Evolutionary conservation across 2,888 invertebrate genomes (phyloP).

Genomic region (Acanthosoma haemorrhoidale): DNA sequence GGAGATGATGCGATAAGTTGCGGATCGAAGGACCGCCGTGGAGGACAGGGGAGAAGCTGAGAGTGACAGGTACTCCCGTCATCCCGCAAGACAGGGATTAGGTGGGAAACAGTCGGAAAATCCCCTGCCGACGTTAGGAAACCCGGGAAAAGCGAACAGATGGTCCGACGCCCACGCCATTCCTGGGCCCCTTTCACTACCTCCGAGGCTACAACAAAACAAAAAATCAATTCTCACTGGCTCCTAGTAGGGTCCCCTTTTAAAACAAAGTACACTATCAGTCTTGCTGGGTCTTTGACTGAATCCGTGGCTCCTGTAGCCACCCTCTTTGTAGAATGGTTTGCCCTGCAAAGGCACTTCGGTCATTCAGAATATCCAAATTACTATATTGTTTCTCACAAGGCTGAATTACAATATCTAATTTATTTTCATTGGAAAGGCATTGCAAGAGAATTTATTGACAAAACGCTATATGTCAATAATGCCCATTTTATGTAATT

Average conservation of each 20-base stretch:
- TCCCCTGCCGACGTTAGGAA: not conserved
- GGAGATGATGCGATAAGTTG: not conserved
- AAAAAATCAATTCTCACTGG: not conserved
- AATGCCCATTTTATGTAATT: no score
- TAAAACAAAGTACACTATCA: no score
- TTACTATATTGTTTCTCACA: no score
- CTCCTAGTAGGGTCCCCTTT: not conserved
- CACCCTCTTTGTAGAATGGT: no score
- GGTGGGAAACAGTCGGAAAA: not conserved
- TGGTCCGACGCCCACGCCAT: constrained; percentile 20
- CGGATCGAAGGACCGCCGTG: not conserved
- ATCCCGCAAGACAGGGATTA: not conserved
- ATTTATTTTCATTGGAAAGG: no score
- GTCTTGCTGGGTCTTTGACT: no score
- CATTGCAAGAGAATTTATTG: no score
- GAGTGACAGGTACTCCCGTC: not conserved
- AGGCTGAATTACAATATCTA: no score
- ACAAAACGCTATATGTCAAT: no score
- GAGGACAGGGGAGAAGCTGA: not conserved
- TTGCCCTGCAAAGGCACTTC: no score
- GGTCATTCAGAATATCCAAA: no score
- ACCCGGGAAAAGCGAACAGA: constrained; percentile 9
- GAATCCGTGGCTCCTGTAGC: no score
- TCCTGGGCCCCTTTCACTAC: constrained; percentile 17
- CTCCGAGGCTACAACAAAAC: not conserved